phyloP scores from a whole-genome alignment of 1,140 invertebrate genomes.

The Riptortus pedestris region DNA sequence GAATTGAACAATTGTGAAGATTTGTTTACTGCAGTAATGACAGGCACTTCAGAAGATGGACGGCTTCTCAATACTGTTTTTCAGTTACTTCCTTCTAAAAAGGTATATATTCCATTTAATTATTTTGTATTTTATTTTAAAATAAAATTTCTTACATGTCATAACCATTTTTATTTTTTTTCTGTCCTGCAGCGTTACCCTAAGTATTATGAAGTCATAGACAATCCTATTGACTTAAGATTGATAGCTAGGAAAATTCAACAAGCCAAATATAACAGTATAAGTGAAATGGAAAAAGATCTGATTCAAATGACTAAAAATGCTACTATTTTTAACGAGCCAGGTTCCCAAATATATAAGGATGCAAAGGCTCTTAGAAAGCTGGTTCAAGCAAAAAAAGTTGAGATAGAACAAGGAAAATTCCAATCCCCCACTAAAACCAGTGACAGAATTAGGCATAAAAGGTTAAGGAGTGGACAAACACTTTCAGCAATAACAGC shows the following conservation, averaged over 20 bases:
- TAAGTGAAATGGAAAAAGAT: constrained; percentile 84
- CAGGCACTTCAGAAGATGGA: constrained; percentile 63
- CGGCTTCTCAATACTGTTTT: constrained; percentile 71
- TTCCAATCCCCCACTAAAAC: constrained; percentile 38
- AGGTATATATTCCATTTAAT: constrained; percentile 36
- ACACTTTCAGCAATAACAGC: constrained; percentile 47
- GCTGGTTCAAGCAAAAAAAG: constrained; percentile 50
- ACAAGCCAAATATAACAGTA: constrained; percentile 58
- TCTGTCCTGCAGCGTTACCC: constrained; percentile 63
- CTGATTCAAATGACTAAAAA: constrained; percentile 85
- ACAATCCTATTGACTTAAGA: constrained; percentile 89
- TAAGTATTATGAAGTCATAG: constrained; percentile 93
- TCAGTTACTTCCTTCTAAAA: constrained; percentile 80
- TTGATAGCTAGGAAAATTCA: constrained; percentile 87
- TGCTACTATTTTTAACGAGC: constrained; percentile 92
- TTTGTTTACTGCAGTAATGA: constrained; percentile 70
- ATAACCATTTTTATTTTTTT: no score
- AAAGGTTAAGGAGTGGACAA: constrained; percentile 39
- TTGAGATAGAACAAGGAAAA: constrained; percentile 53
- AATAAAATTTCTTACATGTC: no score
- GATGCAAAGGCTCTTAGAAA: constrained; percentile 84
- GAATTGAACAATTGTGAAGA: constrained; percentile 61
- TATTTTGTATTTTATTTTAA: background rate
- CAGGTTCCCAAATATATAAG: constrained; percentile 92
- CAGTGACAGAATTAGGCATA: constrained; percentile 48